Conservation (phyloP, 2,113 vertebrate species). For the Lasiurus cinereus region DNA sequence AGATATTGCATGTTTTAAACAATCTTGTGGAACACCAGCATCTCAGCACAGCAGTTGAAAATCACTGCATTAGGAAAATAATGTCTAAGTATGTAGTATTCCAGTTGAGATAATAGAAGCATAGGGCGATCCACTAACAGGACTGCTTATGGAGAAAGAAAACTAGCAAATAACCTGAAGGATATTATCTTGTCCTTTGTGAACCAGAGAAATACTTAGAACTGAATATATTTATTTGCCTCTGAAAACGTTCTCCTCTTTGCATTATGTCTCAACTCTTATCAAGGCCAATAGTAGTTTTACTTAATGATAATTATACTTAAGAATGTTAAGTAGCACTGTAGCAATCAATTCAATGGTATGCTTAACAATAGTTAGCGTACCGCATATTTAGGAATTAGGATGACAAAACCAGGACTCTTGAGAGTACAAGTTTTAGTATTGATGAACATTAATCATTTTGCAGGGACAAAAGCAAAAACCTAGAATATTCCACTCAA, state of each 20-base stretch:
- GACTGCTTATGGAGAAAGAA: not conserved
- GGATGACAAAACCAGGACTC: not conserved
- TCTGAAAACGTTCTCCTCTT: not conserved
- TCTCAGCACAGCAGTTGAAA: not conserved
- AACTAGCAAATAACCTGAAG: not conserved
- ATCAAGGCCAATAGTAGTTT: not conserved
- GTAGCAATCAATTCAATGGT: not conserved
- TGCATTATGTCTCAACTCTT: not conserved
- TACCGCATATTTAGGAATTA: not conserved
- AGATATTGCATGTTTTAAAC: not conserved
- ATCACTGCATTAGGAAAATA: not conserved
- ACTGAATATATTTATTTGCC: not conserved
- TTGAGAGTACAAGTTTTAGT: not conserved
- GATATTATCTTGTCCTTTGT: not conserved
- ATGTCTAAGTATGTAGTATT: slow-evolving; percentile 53
- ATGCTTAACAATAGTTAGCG: not conserved
- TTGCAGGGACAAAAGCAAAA: not conserved
- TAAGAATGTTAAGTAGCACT: not conserved
- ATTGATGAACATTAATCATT: slow-evolving; percentile 17
- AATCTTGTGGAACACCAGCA: not conserved
- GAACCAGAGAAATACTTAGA: not conserved
- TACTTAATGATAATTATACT: not conserved
- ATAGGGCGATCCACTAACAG: not conserved
- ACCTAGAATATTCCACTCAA: not conserved
- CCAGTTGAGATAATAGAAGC: not conserved